These are phyloP conservation scores for Papilio demoleus DNA, from an alignment of 2,888 invertebrate species.

Conservation along the genomic window DNA sequence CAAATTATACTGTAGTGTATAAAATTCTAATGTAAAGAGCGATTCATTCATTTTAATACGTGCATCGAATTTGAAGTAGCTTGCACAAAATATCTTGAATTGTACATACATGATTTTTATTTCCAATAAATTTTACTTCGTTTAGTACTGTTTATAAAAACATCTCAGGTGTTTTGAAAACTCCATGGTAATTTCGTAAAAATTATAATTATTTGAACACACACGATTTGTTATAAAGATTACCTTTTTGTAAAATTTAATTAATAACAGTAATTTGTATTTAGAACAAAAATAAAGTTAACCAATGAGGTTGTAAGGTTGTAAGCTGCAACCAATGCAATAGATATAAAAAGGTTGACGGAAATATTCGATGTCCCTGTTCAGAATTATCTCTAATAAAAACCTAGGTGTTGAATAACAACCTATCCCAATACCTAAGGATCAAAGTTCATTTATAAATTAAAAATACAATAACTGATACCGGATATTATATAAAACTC, in stretches of 20 bases:
- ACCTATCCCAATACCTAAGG: background rate
- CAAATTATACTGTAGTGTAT: no score
- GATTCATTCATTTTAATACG: conserved; percentile 19
- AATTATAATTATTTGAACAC: no score
- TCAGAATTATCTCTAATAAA: background rate
- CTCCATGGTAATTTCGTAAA: no score
- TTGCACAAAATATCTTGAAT: background rate
- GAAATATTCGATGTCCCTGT: background rate
- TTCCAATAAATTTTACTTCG: background rate
- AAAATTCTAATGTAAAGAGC: conserved; percentile 10
- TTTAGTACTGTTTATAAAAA: background rate
- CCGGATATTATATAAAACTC: background rate
- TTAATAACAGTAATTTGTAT: no score
- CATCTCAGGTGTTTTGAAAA: background rate
- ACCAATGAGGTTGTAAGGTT: no score
- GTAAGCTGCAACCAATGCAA: no score
- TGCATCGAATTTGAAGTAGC: conserved; percentile 8
- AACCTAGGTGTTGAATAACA: background rate
- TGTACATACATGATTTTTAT: background rate
- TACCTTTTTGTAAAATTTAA: no score
- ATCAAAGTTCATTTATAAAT: background rate
- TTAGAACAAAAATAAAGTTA: no score
- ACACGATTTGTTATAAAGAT: no score
- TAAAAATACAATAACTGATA: background rate
- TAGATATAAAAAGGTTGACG: background rate